Conservation (phyloP, 2,888 invertebrate genomes). For the Papilio protenor region DNA sequence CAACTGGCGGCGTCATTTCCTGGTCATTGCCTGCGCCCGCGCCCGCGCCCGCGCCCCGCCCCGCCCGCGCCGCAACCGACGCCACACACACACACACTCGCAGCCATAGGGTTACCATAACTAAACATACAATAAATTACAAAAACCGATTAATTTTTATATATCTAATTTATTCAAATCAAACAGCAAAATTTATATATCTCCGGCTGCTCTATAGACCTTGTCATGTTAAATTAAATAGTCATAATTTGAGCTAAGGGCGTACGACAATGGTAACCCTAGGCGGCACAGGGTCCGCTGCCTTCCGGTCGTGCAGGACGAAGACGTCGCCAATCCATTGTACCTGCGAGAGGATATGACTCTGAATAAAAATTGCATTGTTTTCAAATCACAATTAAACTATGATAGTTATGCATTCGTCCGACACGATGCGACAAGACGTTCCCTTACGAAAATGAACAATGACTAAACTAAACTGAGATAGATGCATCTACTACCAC, state of each 20-base stretch:
- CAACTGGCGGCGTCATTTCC: slow-evolving; percentile 83
- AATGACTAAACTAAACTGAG: background rate
- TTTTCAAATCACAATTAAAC: slow-evolving; percentile 54
- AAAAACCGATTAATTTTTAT: background rate
- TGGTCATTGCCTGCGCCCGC: slow-evolving; percentile 74
- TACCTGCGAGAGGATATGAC: slow-evolving; percentile 61
- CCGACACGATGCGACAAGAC: slow-evolving; percentile 13
- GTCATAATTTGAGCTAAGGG: background rate
- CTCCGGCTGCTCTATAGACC: background rate
- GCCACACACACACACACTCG: slow-evolving; percentile 56
- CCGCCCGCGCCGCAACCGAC: slow-evolving; percentile 57
- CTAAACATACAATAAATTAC: background rate
- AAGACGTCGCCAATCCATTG: slow-evolving; percentile 58
- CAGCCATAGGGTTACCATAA: slow-evolving; percentile 45
- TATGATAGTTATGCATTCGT: slow-evolving; percentile 47
- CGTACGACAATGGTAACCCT: slow-evolving; percentile 14
- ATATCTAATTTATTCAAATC: background rate
- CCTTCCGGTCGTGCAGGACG: slow-evolving; percentile 77
- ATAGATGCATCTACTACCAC: background rate
- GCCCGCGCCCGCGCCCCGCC: too few relatives aligned
- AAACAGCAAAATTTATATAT: too few relatives aligned
- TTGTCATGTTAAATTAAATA: background rate
- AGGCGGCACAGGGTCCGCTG: slow-evolving; percentile 59
- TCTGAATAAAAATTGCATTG: slow-evolving; percentile 57
- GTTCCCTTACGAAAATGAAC: background rate